Evolutionary conservation across 2,888 invertebrate genomes (phyloP), one percentile per base, ranked within the genome.

Genomic region (Trissoscelio sp.): DNA sequence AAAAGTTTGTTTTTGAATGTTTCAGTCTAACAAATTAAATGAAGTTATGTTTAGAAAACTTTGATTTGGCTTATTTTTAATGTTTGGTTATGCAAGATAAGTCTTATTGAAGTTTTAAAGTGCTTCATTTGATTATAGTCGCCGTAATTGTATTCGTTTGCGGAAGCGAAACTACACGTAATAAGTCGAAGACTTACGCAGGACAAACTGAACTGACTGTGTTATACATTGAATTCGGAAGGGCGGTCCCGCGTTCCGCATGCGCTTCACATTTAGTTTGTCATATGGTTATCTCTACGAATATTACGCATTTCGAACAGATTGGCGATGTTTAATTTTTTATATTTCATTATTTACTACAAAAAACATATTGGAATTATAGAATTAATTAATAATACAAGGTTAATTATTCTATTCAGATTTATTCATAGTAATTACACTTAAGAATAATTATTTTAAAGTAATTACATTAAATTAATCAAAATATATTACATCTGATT

Each of bases 171-270:
- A 37, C 9, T 34, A 55, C 58, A 39, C 72, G 66, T 66, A 22
- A 58, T 44, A 64, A 42, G n/a, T 42, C 58, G 73, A 67, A 73
- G 58, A 75, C 51, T 31, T 67, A 67, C 60, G 75, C 60, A 60
- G 67, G 58, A 67, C 48, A 42, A 75, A 75, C 75, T 67, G 60
- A 75, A 53, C 75, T 53, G 28, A 58, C 24, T 44, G 12, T 48
- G 51, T 39, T 51, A 20, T 55, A 57, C 18, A 60, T 14, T 72
- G 64, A 66, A 64, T 72, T 79, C 70, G 48, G 64, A 60, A 67
- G 70, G 62, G 78, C 62, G 55, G 57, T 64, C 64, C 31, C 78
- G 70, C 62, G 72, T 51, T 79, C 70, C 79, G 79, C 79, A 79
- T 79, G 79, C 70, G 79, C 79, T 79, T 70, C 34, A 34, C 28